Conservation (phyloP, 2,888 invertebrate genomes). For the Macrosiphum euphorbiae region DNA sequence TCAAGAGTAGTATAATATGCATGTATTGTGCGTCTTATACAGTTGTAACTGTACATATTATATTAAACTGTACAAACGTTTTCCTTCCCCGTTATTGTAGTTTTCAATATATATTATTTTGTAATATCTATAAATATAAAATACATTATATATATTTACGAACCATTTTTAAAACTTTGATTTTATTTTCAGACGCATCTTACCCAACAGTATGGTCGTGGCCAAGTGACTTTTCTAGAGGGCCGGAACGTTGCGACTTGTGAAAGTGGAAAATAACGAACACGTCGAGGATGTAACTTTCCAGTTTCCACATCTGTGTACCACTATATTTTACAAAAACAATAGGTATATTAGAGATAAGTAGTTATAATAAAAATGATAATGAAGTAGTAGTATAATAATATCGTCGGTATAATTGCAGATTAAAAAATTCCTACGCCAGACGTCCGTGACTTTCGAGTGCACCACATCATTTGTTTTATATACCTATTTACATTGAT, state of each 20-base stretch:
- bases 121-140: not conserved
- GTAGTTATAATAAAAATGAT: not conserved
- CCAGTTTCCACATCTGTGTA: not conserved
- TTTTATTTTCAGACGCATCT: not conserved
- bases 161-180: not conserved
- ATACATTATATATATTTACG: too few relatives aligned
- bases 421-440: not conserved
- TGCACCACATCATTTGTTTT: too few relatives aligned
- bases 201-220: not conserved
- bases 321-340: not conserved
- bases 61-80: not conserved
- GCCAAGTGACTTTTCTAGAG: slow-evolving; percentile 18
- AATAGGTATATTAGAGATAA: not conserved
- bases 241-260: not conserved
- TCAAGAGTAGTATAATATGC: not conserved
- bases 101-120: not conserved
- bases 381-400: not conserved
- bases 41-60: not conserved
- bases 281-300: not conserved
- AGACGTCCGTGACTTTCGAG: not conserved
- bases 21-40: not conserved
- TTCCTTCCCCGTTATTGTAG: not conserved
- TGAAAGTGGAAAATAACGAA: slow-evolving; percentile 11
- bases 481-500: too few relatives aligned
- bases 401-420: not conserved